Conservation (phyloP, 2,113 vertebrate species). For the Oceanites oceanicus region DNA sequence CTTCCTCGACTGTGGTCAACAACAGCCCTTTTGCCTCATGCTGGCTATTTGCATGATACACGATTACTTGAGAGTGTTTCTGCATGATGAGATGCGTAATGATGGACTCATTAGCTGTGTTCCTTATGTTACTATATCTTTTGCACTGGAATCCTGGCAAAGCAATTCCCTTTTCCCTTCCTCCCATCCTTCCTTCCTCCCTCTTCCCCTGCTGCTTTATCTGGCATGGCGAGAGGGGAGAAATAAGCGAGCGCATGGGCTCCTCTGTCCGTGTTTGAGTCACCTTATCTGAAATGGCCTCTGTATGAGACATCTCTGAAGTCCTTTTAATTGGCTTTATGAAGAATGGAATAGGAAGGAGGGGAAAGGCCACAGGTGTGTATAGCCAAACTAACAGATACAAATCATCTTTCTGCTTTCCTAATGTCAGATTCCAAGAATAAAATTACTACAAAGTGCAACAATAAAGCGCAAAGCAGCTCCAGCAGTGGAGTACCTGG, state of each 20-base stretch:
- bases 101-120: not conserved
- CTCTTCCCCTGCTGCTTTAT: not conserved
- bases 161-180: not conserved
- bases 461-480: not conserved
- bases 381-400: not conserved
- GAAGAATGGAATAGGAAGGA: not conserved
- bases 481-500: not conserved
- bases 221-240: not conserved
- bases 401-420: conserved; percentile 11
- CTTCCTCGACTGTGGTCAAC: not conserved
- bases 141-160: not conserved
- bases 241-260: not conserved
- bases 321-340: not conserved
- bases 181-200: not conserved
- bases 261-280: not conserved
- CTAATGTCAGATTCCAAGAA: not conserved
- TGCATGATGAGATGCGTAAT: not conserved
- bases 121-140: not conserved
- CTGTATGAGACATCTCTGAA: not conserved
- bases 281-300: conserved; percentile 1
- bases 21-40: not conserved
- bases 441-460: conserved; percentile 10
- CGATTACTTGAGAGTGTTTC: not conserved
- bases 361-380: not conserved
- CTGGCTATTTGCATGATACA: not conserved